Conservation (phyloP, 2,797 vertebrate genomes). For the Pangasius sanitwongsei region DNA sequence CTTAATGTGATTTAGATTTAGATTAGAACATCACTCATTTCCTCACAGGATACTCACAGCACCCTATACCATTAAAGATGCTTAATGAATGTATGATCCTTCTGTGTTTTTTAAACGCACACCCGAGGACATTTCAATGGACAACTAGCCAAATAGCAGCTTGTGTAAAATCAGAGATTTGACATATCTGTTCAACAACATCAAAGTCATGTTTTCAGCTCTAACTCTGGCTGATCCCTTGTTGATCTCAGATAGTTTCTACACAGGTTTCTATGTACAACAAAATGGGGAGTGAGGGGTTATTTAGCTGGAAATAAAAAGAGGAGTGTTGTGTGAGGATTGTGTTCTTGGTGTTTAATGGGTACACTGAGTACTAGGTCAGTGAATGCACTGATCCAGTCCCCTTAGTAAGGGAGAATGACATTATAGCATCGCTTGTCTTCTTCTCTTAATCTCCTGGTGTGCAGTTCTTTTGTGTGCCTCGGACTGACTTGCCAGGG, state of each 20-base stretch:
- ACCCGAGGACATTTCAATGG: neutral
- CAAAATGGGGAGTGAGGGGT: neutral
- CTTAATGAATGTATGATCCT: neutral
- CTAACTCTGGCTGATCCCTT: neutral
- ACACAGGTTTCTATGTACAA: neutral
- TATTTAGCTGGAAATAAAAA: neutral
- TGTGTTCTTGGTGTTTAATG: neutral
- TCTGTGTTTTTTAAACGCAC: too few species aligned
- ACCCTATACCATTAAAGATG: neutral
- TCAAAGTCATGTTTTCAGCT: neutral
- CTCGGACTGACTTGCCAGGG: neutral
- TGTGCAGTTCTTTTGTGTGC: constrained; percentile 11
- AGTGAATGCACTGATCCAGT: neutral
- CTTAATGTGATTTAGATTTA: too few species aligned
- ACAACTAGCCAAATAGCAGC: neutral
- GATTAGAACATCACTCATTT: neutral
- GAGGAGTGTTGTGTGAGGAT: neutral
- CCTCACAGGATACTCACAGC: neutral
- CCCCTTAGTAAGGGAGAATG: neutral
- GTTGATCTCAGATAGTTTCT: neutral
- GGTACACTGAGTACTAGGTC: neutral
- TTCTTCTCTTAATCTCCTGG: neutral
- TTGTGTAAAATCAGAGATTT: neutral
- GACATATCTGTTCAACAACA: neutral
- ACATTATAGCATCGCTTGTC: neutral